Conservation (phyloP, 2,797 vertebrate genomes). For the Gymnocypris eckloni region DNA sequence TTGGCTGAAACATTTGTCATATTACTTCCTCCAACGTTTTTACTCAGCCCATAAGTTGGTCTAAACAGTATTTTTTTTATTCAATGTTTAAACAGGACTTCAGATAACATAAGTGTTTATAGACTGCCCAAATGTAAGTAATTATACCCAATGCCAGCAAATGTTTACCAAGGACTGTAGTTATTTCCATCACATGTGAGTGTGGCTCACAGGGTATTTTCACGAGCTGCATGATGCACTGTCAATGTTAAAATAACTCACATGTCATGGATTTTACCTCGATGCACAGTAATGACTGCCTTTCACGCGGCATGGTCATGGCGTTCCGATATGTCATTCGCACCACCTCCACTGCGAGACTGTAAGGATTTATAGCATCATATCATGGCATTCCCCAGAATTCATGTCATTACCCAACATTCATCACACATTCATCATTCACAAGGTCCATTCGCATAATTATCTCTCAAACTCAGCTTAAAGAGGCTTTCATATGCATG, state of each 20-base stretch:
- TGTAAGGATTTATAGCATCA: background rate
- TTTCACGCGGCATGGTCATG: background rate
- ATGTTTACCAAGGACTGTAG: background rate
- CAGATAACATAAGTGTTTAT: background rate
- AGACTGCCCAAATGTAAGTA: background rate
- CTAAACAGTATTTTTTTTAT: background rate
- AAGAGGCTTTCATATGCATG: background rate
- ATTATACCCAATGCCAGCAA: background rate
- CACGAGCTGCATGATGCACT: slow-evolving; percentile 13
- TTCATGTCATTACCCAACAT: slow-evolving; percentile 13
- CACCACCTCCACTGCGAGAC: background rate
- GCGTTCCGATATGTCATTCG: background rate
- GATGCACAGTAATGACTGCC: background rate
- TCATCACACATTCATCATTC: background rate
- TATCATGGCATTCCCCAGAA: background rate
- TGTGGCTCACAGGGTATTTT: background rate
- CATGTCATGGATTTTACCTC: slow-evolving; percentile 15
- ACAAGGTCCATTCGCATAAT: slow-evolving; percentile 10
- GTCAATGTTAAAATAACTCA: slow-evolving; percentile 24
- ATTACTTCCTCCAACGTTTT: background rate
- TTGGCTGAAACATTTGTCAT: background rate
- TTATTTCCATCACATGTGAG: slow-evolving; percentile 12
- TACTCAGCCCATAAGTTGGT: background rate
- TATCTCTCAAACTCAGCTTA: background rate
- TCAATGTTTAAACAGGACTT: background rate